Evolutionary conservation across 2,797 vertebrate genomes (phyloP), one percentile per base, ranked within the genome.

Genomic region (Syngnathus acus): DNA sequence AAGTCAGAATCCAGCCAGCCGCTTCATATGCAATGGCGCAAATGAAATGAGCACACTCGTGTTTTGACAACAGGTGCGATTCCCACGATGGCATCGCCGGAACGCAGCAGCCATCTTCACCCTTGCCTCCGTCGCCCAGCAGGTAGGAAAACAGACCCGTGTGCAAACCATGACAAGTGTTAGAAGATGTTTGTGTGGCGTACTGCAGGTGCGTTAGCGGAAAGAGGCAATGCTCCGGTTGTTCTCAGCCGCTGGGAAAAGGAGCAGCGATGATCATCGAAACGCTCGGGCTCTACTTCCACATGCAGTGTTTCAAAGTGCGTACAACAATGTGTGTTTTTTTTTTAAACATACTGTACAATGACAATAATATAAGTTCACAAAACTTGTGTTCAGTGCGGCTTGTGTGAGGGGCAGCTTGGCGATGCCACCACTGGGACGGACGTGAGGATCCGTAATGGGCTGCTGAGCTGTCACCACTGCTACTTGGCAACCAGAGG

Each of bases 191-290:
- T 47, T 61, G 57, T 61, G 63, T 67, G 67, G 68, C 84, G 8
- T 51, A 17, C 45, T 47, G 63, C 73, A 99, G 96, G 86, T 97
- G 95, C 75, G 89, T 99, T 48, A 98, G 96, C 0, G 95, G 95
- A 68, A 98, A 94, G 89, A 95, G 96, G 72, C 88, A 95, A 37
- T 99, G 97, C 63, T 94, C 94, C 9, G 94, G 93, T 62, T 98
- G 97, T 74, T 92, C 93, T 47, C 89, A 93, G 17, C 93, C 94
- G 7, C 82, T 98, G 76, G 96, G 94, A 37, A 98, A 96, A 92
- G 97, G 96, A 75, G 95, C 97, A 2, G 96, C 97, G 14, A 98
- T 98, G 96, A 98, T 96, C 76, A 98, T 99, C 6, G 94, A 99
- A 79, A 96, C 93, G 0, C 92, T 98, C 0, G 90, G 91, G 57